A percentile compares a stretch with the other conserved stretches of the same genome.
Evolutionary conservation across 2,113 vertebrate genomes (phyloP).

Genomic region (Crotophaga sulcirostris): DNA sequence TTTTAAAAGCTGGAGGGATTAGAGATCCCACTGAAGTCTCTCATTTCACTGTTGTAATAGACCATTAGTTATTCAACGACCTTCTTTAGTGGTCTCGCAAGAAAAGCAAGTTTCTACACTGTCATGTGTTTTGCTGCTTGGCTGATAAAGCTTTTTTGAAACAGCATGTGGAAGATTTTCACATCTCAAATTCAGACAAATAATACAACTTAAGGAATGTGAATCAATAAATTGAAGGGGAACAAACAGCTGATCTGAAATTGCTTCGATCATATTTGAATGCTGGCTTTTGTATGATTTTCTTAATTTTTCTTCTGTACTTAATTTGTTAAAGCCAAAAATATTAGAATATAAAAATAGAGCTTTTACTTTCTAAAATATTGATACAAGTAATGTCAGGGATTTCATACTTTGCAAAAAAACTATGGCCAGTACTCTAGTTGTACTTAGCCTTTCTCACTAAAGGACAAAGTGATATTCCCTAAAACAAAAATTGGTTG

Average conservation of each 20-base stretch:
- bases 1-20: constrained; percentile 45
- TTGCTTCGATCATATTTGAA: not conserved
- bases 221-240: not conserved
- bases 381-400: not conserved
- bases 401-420: not conserved
- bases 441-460: not conserved
- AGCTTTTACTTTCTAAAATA: not conserved
- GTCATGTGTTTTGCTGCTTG: constrained; percentile 19
- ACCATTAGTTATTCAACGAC: constrained; percentile 60
- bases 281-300: not conserved
- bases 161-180: not conserved
- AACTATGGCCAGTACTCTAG: not conserved
- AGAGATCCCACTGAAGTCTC: constrained; percentile 36
- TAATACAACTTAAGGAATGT: not conserved
- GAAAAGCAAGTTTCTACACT: constrained; percentile 16
- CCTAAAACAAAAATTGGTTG: not conserved
- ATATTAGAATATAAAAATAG: not conserved
- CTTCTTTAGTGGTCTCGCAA: constrained; percentile 60
- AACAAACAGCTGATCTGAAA: not conserved
- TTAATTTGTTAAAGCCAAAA: not conserved
- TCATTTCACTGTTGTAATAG: constrained; percentile 34
- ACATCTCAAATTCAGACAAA: not conserved
- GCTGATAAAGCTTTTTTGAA: constrained; percentile 36
- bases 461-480: not conserved
- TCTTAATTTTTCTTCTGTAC: not conserved